Base-by-base conservation (phyloP, 2,113 vertebrate genomes). In the Sebastes schlegelii region DNA sequence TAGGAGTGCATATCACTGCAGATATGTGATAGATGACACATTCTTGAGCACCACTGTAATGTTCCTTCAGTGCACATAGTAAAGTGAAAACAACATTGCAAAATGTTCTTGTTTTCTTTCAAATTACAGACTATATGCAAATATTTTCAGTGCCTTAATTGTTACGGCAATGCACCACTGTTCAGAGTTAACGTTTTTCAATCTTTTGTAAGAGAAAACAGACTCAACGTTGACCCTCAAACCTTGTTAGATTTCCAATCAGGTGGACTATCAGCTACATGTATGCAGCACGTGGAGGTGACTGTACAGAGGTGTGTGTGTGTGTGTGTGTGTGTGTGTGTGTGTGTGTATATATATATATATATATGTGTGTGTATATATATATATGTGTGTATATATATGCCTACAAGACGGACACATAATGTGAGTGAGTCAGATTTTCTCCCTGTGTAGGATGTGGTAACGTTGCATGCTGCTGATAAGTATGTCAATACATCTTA, bases 391-490 rank as follows among this genome's bases (percentile, higher is more conserved):
- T 40, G n/a, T 26, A 11, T 9, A 2, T 8, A 19, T 63, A 23
- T 74, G 46, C 4, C 21, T 54, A 51, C 14, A 26, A 48, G 12
- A 34, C 16, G 16, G 23, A 21, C 8, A 42, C 17, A 10, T 6
- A 57, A 49, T 2, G 23, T 4, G 13, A 55, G 19, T 2, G 5
- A 54, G 63, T 65, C 52, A 65, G 19, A 54, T 14, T 64, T 48
- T 81, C 65, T 77, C 52, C 21, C 42, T 0, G 71, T 64, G 78
- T 48, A 74, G 83, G 82, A 89, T 70, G 83, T 83, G 80, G 85
- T 65, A 61, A 66, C 16, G 16, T 45, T 62, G 65, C 80, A 69
- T 40, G 75, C 83, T 68, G 74, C 69, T 64, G 71, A 54, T 79
- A 79, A 77, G 79, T 80, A 11, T 74, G 72, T 83, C 84, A 75